phyloP scores from a whole-genome alignment of 2,797 vertebrate species.

The Bufotes viridis region DNA sequence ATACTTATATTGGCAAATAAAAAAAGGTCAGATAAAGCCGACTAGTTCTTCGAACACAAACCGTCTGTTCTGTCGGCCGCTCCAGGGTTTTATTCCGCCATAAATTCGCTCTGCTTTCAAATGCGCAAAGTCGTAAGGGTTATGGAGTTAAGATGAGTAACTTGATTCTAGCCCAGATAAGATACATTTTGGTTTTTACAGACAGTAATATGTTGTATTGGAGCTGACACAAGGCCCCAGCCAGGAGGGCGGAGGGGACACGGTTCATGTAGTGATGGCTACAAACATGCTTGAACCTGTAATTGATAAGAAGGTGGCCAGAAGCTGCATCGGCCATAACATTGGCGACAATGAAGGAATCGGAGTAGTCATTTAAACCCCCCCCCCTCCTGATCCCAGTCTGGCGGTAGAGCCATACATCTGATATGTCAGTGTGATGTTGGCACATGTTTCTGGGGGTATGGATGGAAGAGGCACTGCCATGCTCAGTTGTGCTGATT shows the following conservation, averaged over 20 bases:
- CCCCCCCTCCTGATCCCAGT: background rate
- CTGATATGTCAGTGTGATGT: constrained; percentile 29
- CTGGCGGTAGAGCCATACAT: constrained; percentile 5
- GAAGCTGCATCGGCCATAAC: background rate
- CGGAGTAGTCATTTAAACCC: background rate
- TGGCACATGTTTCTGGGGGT: background rate
- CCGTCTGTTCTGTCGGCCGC: constrained; percentile 31
- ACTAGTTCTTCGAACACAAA: constrained; percentile 38
- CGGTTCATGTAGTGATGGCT: background rate
- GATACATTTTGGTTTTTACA: constrained; percentile 45
- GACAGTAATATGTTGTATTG: constrained; percentile 41
- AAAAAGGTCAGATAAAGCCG: constrained; percentile 44
- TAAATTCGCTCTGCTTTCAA: constrained; percentile 52
- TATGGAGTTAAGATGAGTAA: constrained; percentile 57
- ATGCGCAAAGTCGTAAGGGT: constrained; percentile 45
- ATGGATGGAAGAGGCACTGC: background rate
- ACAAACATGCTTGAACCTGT: background rate
- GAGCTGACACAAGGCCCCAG: background rate
- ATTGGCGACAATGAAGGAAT: background rate
- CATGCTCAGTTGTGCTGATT: background rate
- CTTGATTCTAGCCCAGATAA: constrained; percentile 33
- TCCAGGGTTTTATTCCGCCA: constrained; percentile 47
- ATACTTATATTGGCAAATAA: constrained; percentile 58
- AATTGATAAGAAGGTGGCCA: background rate
- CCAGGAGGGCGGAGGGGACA: background rate